These are phyloP conservation scores for Limnodromus scolopaceus DNA, from an alignment of 2,797 vertebrate genomes.

Conservation along the genomic window DNA sequence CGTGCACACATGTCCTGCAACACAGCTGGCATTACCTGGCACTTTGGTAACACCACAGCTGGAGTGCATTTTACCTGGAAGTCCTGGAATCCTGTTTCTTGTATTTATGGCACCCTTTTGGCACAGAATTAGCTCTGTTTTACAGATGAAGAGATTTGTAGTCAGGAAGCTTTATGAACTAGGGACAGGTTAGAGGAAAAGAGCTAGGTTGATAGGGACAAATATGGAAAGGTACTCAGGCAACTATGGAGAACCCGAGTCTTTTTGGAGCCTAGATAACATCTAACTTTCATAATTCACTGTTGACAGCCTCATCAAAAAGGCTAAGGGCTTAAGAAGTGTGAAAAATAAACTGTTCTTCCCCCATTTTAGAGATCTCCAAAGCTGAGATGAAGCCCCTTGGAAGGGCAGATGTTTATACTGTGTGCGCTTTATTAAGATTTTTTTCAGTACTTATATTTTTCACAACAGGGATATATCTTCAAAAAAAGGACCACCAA, in stretches of 20 bases:
- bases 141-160: background rate
- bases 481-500: background rate
- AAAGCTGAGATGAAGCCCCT: background rate
- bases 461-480: background rate
- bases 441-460: background rate
- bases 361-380: background rate
- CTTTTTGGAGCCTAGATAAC: background rate
- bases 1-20: background rate
- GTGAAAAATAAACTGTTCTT: background rate
- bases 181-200: background rate
- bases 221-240: background rate
- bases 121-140: background rate
- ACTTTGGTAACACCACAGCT: background rate
- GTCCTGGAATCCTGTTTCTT: background rate
- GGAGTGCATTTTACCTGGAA: accelerated
- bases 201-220: background rate
- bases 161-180: background rate
- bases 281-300: background rate
- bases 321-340: background rate
- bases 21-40: background rate
- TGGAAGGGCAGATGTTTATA: background rate
- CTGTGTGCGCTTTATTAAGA: background rate
- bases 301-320: background rate
- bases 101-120: background rate
- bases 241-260: background rate